A percentile compares a stretch with the other conserved stretches of the same genome.
These are phyloP conservation scores for Stegastes partitus DNA, from an alignment of 2,113 vertebrate genomes.

Conservation along the genomic window DNA sequence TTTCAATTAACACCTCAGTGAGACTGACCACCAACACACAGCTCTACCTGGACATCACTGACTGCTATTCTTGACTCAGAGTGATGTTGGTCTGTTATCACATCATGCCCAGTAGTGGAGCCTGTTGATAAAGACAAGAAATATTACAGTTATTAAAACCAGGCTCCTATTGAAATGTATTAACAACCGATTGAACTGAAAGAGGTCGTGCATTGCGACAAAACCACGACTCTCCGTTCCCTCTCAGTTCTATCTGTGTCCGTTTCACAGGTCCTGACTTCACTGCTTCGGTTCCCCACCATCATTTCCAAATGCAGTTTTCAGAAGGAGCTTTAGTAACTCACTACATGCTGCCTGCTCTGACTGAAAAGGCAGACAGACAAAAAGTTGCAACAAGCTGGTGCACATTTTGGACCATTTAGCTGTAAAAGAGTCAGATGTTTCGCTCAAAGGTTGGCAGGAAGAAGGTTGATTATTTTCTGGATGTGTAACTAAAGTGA, in stretches of 20 bases:
- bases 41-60: slow-evolving; percentile 1
- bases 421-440: slow-evolving; percentile 11
- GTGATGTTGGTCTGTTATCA: too few species aligned
- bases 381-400: not conserved
- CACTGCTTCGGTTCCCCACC: slow-evolving; percentile 8
- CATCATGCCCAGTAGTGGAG: too few species aligned
- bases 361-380: not conserved
- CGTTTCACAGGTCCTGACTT: not conserved
- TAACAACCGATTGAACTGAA: too few species aligned
- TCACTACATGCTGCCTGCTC: not conserved
- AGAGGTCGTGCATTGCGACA: too few species aligned
- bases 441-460: not conserved
- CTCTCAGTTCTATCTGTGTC: too few species aligned
- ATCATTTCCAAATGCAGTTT: not conserved
- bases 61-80: slow-evolving; percentile 20
- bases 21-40: slow-evolving; percentile 5
- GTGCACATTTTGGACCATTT: not conserved
- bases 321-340: not conserved
- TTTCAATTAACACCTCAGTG: slow-evolving; percentile 49
- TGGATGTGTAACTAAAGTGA: not conserved
- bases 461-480: not conserved
- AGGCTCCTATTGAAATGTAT: too few species aligned
- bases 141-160: too few species aligned
- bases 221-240: too few species aligned
- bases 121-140: too few species aligned